Evolutionary conservation across 2,888 invertebrate genomes (phyloP), one percentile per base, ranked within the genome.

Genomic region (Sminthurinus aureus): DNA sequence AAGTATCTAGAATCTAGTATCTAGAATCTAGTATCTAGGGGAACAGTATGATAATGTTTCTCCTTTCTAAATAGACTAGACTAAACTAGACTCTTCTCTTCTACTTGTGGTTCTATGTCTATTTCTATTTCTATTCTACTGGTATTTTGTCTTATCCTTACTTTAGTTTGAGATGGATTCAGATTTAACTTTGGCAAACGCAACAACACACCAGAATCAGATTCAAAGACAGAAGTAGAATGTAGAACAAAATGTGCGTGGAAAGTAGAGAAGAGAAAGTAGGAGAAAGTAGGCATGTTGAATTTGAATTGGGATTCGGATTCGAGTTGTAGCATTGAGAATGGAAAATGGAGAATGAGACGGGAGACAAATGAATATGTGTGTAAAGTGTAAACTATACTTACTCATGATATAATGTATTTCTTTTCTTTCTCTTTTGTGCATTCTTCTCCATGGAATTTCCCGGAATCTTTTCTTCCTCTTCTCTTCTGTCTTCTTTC

Each of bases 321-420:
- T 38, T 38, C 38, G 6, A 38, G 6, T 38, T 38, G 3, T 4
- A 38, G 38, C 38, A 38, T 38, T 38, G 38, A 38, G 38, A 38
- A 38, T 6, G 38, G 38, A 38, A 38, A 38, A 38, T 38, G 38
- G 38, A 38, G 38, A 58, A 58, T 69, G 20, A 26, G 75, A 75
- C 38, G 20, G 20, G 50, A 38, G 50, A 24, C 75, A 75, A 75
- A 75, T n/a, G 75, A 75, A 75, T 38, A 75, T 75, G 26, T 75
- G 38, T 38, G 38, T 38, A 38, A 38, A 38, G 38, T 38, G 79
- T 79, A 79, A 79, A 79, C 75, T 75, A 38, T 38, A 38, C 38
- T 38, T 38, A 38, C 6, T 38, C 24, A 22, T 73, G 8, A n/a
- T 52, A n/a, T n/a, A 50, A 76, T 50, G 2, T 58, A 3, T 58